phyloP scores from a whole-genome alignment of 2,113 vertebrate genomes.

The Emydura subglobosa region DNA sequence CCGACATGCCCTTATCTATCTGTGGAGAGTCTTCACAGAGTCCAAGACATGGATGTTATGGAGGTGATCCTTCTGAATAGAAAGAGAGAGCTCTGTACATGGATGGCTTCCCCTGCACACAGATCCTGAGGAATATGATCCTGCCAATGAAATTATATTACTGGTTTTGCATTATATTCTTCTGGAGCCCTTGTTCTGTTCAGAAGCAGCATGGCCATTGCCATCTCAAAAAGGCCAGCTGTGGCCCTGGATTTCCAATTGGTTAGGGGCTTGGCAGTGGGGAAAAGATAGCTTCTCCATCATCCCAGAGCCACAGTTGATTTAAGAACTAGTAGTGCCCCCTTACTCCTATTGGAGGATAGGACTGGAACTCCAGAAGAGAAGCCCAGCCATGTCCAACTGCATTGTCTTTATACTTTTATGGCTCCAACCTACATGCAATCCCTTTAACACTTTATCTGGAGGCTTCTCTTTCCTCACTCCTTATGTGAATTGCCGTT shows the following conservation, averaged over 20 bases:
- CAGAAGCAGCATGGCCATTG: not conserved
- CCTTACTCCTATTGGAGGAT: not conserved
- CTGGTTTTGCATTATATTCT: not conserved
- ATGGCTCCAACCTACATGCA: not conserved
- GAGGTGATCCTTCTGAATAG: not conserved
- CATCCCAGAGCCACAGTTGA: not conserved
- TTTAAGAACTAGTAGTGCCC: not conserved
- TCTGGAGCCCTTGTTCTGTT: not conserved
- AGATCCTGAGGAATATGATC: not conserved
- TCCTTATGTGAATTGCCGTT: not conserved
- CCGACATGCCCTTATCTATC: not conserved
- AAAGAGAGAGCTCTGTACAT: not conserved
- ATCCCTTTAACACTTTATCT: not conserved
- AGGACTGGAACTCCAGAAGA: rapidly evolving
- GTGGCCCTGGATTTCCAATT: not conserved
- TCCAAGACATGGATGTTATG: not conserved
- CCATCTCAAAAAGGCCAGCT: not conserved
- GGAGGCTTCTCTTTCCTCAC: not conserved
- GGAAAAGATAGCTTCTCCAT: not conserved
- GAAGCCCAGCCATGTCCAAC: not conserved
- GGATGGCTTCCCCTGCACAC: not conserved
- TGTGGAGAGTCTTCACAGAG: not conserved
- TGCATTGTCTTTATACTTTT: not conserved
- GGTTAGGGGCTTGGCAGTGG: not conserved
- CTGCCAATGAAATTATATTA: not conserved